Percentiles rank a stretch among this genome's conserved stretches.
These are phyloP conservation scores for Rhinopomastus cyanomelas DNA, from an alignment of 2,113 vertebrate genomes.

Conservation along the genomic window DNA sequence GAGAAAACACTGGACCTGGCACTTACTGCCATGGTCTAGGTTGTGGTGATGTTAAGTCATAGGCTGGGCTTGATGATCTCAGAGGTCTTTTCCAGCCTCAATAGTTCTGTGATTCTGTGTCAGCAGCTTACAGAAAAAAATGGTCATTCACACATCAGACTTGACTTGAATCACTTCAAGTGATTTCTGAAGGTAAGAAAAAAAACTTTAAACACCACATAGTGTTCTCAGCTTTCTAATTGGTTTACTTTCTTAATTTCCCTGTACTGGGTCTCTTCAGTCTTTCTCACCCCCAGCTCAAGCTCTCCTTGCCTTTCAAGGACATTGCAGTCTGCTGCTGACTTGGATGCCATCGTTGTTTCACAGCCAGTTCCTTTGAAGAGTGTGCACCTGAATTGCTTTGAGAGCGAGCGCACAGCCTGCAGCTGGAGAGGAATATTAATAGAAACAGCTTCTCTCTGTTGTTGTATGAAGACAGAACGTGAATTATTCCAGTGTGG, in stretches of 20 bases:
- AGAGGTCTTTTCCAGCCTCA: too few species aligned
- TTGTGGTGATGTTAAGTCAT: too few species aligned
- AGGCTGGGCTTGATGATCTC: too few species aligned
- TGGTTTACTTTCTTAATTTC: background rate
- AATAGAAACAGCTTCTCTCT: conserved; percentile 20
- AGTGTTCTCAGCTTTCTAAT: background rate
- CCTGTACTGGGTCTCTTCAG: background rate
- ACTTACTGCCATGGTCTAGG: too few species aligned
- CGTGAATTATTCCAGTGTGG: background rate
- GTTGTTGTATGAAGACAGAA: background rate
- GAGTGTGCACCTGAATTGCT: background rate
- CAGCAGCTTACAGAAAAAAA: background rate
- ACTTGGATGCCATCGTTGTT: background rate
- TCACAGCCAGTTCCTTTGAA: background rate
- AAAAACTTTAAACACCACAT: background rate
- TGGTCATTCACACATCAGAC: background rate
- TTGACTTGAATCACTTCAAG: background rate
- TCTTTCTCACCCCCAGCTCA: background rate
- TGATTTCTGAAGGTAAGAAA: conserved; percentile 2
- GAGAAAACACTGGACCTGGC: too few species aligned
- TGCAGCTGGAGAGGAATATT: background rate
- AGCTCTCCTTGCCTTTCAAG: conserved; percentile 5
- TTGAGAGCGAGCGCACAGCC: background rate
- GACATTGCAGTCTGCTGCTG: background rate
- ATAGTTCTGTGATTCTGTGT: too few species aligned